These are phyloP conservation scores for Eumeta japonica DNA, from an alignment of 1,140 invertebrate genomes.

Conservation along the genomic window DNA sequence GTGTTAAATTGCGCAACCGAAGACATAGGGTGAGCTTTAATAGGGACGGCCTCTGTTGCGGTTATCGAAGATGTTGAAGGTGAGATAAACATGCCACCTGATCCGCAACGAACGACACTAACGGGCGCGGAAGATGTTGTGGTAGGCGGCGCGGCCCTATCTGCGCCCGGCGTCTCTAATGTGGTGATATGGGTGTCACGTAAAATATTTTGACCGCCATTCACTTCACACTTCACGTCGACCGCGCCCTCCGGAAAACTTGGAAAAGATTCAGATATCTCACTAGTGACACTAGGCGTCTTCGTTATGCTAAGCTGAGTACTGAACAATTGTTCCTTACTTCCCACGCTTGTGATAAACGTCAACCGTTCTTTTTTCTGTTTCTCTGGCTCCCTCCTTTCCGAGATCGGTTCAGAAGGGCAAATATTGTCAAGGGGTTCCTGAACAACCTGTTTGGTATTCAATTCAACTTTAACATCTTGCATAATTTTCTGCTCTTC, in stretches of 20 bases:
- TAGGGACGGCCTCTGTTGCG: too few species aligned
- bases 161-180: neutral
- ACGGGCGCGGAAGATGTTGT: neutral
- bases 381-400: neutral
- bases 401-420: neutral
- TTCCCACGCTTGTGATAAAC: constrained; percentile 44
- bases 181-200: constrained; percentile 14
- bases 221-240: constrained; percentile 9
- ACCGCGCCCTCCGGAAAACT: constrained; percentile 28
- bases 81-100: too few species aligned
- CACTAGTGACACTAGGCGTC: constrained; percentile 44
- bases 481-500: neutral
- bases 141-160: neutral
- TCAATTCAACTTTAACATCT: neutral
- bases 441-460: neutral
- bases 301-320: constrained; percentile 50
- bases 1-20: neutral
- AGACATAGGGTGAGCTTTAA: too few species aligned
- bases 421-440: neutral
- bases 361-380: constrained; percentile 34
- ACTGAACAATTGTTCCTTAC: constrained; percentile 43
- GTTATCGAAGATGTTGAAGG: too few species aligned
- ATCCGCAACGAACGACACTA: neutral
- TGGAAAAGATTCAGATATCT: constrained; percentile 39
- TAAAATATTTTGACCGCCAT: constrained; percentile 4